Percentiles rank a stretch among this genome's conserved stretches.
phyloP scores from a whole-genome alignment of 1,140 invertebrate species.

The Tigriopus japonicus region DNA sequence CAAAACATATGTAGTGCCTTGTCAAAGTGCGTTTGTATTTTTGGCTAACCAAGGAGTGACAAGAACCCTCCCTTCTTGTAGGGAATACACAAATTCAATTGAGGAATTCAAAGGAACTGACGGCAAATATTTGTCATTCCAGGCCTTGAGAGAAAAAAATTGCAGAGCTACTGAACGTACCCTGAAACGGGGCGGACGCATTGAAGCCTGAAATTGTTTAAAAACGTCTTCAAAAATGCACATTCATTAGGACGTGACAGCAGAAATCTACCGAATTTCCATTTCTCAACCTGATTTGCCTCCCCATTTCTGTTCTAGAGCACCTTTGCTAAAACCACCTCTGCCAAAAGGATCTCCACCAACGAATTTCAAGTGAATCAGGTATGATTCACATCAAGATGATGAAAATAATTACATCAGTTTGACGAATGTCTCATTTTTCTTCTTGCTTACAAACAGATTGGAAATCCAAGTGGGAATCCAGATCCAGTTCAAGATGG shows the following conservation, averaged over 20 bases:
- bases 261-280: not conserved
- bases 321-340: conserved; percentile 4
- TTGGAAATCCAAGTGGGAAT: not conserved
- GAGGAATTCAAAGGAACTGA: too few relatives aligned
- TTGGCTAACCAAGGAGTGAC: too few relatives aligned
- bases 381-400: not conserved
- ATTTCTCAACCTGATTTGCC: not conserved
- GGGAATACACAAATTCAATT: too few relatives aligned
- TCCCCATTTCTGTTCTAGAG: not conserved
- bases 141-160: too few relatives aligned
- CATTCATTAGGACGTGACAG: not conserved
- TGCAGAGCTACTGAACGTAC: too few relatives aligned
- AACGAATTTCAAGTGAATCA: not conserved
- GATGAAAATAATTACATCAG: not conserved
- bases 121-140: too few relatives aligned
- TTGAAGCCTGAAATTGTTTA: too few relatives aligned
- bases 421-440: not conserved
- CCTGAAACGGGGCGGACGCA: too few relatives aligned
- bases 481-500: too few relatives aligned
- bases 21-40: too few relatives aligned
- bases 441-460: not conserved
- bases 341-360: conserved; percentile 5
- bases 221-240: not conserved
- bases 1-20: too few relatives aligned
- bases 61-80: too few relatives aligned